Base-by-base conservation (phyloP, 2,888 invertebrate species). In the Charanyca ferruginea region DNA sequence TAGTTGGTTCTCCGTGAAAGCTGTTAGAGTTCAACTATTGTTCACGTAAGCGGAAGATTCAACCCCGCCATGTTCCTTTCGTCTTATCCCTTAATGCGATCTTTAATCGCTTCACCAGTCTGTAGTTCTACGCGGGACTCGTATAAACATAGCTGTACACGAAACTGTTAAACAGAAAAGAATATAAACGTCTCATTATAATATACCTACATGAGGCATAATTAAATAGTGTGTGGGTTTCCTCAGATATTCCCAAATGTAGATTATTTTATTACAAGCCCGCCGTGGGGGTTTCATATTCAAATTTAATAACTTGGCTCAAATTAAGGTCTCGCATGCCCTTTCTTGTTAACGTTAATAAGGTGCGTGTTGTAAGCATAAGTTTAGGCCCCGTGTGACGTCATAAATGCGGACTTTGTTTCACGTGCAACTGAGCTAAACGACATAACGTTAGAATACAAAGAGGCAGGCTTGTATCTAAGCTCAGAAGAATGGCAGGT, bases 231-330 rank as follows among this genome's bases (percentile, higher is more conserved):
- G 64, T 53, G 48, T 55, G 22, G n/a, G 61, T 65, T 72, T 49
- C 62, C 69, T 71, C 62, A 63, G 61, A 65, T 69, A 72, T 73
- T 54, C 38, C 55, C 54, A 64, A 65, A 65, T 72, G 71, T 78
- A 66, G 63, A 70, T 77, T 77, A 77, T 82, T 79, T 86, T 78
- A 84, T 77, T 77, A 83, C 59, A 78, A 41, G 59, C 74, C 73
- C 48, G 41, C 73, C 53, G 45, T 45, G 53, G 79, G 83, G 80
- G 70, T 81, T 77, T 79, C 80, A 83, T 87, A 82, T 85, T 85
- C 85, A 86, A 87, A 85, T 87, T 88, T 87, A 87, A 89, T 89
- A 89, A 87, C 84, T 80, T 70, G 45, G 64, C 68, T 70, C 71
- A 84, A 86, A 86, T 85, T 85, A 84, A 83, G 81, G 85, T 80